A percentile compares a stretch with the other conserved stretches of the same genome.
phyloP scores from a whole-genome alignment of 2,113 vertebrate genomes.

The Tachuris rubrigastra region DNA sequence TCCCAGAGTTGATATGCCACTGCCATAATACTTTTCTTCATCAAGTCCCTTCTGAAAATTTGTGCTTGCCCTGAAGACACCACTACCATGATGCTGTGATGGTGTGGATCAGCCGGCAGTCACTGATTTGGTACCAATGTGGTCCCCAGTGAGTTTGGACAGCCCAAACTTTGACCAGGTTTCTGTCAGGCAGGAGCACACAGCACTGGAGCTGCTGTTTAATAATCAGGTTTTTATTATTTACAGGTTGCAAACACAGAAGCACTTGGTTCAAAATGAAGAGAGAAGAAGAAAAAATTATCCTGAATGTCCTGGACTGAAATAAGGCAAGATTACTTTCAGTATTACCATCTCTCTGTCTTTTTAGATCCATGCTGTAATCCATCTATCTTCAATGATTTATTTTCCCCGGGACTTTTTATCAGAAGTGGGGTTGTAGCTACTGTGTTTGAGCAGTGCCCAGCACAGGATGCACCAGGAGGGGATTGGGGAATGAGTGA shows the following conservation, averaged over 20 bases:
- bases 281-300: background rate
- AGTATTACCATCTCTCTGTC: accelerated
- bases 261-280: background rate
- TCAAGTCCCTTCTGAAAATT: background rate
- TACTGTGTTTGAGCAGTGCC: background rate
- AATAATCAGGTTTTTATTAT: accelerated
- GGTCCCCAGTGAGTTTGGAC: background rate
- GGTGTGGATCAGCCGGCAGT: no score
- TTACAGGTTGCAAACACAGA: background rate
- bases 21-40: background rate
- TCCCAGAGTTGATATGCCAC: background rate
- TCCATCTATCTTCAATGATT: background rate
- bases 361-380: accelerated
- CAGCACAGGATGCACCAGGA: background rate
- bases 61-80: accelerated
- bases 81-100: background rate
- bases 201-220: background rate
- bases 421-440: accelerated
- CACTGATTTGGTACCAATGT: no score
- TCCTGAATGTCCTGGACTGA: background rate
- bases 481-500: background rate
- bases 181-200: background rate
- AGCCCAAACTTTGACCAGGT: background rate
- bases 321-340: background rate
- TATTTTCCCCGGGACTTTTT: background rate